A percentile compares a stretch with the other conserved stretches of the same genome.
phyloP scores from a whole-genome alignment of 92 coral and sea anemone species.

The Phenganax stokvisi region DNA sequence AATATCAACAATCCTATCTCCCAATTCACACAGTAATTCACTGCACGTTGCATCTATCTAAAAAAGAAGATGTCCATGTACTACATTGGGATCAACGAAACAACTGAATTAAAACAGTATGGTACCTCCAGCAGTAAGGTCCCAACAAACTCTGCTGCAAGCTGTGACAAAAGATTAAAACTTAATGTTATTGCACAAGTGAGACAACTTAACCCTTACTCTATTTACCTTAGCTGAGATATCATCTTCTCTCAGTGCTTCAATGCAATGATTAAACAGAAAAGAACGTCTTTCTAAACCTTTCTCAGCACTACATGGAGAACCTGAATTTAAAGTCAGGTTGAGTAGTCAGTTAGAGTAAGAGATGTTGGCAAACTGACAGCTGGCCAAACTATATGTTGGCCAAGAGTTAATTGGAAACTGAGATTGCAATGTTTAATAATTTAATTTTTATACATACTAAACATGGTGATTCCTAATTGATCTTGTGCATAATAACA shows the following conservation, averaged over 20 bases:
- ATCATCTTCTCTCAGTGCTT: conserved; percentile 66
- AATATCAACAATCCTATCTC: conserved; percentile 72
- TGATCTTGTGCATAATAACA: too few species aligned
- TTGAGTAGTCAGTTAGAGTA: background rate
- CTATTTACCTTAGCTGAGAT: conserved; percentile 65
- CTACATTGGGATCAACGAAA: background rate
- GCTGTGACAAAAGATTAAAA: conserved; percentile 26
- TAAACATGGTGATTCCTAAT: too few species aligned
- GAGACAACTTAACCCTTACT: background rate
- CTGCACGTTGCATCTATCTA: conserved; percentile 71
- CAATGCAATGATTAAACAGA: conserved; percentile 63
- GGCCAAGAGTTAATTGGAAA: too few species aligned
- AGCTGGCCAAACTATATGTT: too few species aligned
- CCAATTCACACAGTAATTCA: conserved; percentile 63
- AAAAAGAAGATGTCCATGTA: background rate
- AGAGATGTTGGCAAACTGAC: background rate
- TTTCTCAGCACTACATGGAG: conserved; percentile 60
- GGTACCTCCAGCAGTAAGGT: conserved; percentile 78
- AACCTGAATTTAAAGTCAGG: conserved; percentile 44
- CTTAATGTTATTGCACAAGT: background rate
- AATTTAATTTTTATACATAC: too few species aligned
- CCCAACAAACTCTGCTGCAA: conserved; percentile 72
- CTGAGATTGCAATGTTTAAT: too few species aligned
- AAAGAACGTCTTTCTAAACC: conserved; percentile 64
- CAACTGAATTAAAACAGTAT: background rate